Evolutionary conservation across 1,140 invertebrate genomes (phyloP), one percentile per base, ranked within the genome.

Genomic region (Epicauta chinensis): DNA sequence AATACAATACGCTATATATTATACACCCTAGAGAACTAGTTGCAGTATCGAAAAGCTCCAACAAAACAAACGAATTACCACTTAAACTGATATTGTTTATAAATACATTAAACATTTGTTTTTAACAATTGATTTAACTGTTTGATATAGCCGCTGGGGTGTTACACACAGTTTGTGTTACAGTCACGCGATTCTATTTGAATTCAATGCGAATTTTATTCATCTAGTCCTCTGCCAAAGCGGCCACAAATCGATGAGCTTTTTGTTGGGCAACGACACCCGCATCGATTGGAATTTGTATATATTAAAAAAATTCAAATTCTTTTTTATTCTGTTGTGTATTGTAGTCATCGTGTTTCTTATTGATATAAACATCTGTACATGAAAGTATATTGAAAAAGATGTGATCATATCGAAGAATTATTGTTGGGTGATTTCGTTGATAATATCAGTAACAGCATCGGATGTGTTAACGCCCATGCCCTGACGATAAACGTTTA

Each of bases 1-100:
- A 62, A 62, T 47, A 62, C 60, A 62, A 62, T 62, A 59, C 54
- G 48, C 53, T 49, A 48, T 62, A 59, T 59, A 59, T 62, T 62
- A 62, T 59, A 55, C 56, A 62, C 60, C 57, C 53, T 49, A 59
- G 53, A 57, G 56, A 62, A 62, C 60, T 62, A 62, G 60, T 62
- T 59, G 59, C 57, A 3, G 3, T 34, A 34, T 12, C 10, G 32
- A 34, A 34, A 51, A 39, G 47, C 54, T 51, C 32, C 5, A 34
- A 15, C 29, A 41, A 54, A 55, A 57, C 56, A 54, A 59, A 56
- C n/a, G n/a, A n/a, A 23, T 5, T 23, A 23, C 7, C 23, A 23
- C 23, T 23, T 23, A 23, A 7, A 5, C 23, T 3, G 23, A 23
- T 56, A 57, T 56, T 57, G 51, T 51, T 62, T 59, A 62, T 53